phyloP scores from a whole-genome alignment of 2,888 invertebrate species.

The Tipula lateralis region DNA sequence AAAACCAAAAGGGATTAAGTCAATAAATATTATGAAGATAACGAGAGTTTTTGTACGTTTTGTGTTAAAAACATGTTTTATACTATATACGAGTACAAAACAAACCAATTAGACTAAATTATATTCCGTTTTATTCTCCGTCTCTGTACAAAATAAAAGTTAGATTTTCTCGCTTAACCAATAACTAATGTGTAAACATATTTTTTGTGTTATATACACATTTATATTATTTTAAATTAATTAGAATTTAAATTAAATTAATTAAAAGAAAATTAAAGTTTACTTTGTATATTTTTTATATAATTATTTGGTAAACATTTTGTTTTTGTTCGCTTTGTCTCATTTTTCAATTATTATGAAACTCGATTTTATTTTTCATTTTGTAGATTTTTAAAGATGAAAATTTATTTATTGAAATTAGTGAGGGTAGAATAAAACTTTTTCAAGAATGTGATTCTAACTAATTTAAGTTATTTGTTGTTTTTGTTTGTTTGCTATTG shows the following conservation, averaged over 20 bases:
- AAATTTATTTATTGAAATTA: neutral
- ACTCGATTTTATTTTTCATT: neutral
- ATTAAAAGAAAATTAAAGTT: neutral
- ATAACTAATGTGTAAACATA: neutral
- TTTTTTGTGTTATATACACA: neutral
- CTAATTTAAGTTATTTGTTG: neutral
- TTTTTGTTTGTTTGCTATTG: neutral
- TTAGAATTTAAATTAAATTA: neutral
- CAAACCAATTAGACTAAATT: neutral
- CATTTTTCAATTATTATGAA: neutral
- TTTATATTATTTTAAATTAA: neutral
- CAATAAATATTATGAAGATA: neutral
- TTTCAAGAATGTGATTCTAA: neutral
- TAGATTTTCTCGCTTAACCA: neutral
- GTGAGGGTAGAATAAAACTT: neutral
- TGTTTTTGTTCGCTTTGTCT: neutral
- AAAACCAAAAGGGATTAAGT: neutral
- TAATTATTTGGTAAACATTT: neutral
- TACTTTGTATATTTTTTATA: neutral
- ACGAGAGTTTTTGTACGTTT: neutral
- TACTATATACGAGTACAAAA: neutral
- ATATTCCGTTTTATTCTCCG: neutral
- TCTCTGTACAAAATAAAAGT: neutral
- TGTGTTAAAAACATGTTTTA: neutral
- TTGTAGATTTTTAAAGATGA: neutral